Evolutionary conservation across 2,113 vertebrate species (phyloP).

Genomic region (Motacilla alba): DNA sequence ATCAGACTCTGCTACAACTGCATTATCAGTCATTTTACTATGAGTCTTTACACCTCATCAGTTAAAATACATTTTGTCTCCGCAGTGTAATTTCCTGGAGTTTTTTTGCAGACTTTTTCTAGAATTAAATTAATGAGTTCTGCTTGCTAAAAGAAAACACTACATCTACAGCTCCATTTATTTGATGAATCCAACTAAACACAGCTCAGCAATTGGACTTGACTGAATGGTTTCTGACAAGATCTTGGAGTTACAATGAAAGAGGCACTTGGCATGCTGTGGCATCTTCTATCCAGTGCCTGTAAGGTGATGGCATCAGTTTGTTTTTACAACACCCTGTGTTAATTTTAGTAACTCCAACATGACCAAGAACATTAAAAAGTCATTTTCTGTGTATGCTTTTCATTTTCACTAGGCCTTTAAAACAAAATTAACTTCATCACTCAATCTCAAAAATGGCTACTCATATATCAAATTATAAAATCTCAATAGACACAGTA

Average conservation of each 20-base stretch:
- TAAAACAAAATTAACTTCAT: background rate
- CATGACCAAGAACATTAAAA: background rate
- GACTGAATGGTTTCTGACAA: conserved; percentile 2
- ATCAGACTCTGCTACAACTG: background rate
- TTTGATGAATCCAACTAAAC: conserved; percentile 5
- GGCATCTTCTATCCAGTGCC: background rate
- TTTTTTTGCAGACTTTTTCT: background rate
- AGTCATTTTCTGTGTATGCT: background rate
- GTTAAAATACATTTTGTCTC: background rate
- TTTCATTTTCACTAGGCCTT: background rate
- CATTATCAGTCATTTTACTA: conserved; percentile 16
- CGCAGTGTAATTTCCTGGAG: background rate
- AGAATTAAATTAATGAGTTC: conserved; percentile 11
- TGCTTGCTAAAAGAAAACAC: background rate
- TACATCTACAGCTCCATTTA: background rate
- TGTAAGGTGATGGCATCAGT: background rate
- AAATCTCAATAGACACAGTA: background rate
- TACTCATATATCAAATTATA: background rate
- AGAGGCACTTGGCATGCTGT: background rate
- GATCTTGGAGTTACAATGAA: background rate
- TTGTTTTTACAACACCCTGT: background rate
- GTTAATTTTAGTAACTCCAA: background rate
- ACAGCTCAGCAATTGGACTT: background rate
- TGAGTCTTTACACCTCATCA: background rate
- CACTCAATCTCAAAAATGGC: background rate